phyloP scores from a whole-genome alignment of 37 sponge, comb jelly and placozoan species.

The Cliona cf. orientalis region DNA sequence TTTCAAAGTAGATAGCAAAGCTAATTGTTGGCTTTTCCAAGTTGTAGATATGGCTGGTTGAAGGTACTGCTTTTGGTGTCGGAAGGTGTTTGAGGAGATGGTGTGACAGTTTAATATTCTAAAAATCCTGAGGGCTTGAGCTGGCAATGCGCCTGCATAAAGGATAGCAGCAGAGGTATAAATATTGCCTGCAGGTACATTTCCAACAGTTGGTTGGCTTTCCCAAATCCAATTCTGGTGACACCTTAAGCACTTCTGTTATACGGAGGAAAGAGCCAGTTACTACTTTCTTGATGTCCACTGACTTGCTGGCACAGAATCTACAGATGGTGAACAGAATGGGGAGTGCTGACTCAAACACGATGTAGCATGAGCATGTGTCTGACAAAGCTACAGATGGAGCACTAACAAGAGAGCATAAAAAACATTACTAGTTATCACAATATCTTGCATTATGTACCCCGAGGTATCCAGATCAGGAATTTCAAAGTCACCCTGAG shows the following conservation, averaged over 20 bases:
- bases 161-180: slow-evolving; percentile 49
- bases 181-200: slow-evolving; percentile 56
- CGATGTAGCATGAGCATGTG: slow-evolving; percentile 1
- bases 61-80: slow-evolving; percentile 49
- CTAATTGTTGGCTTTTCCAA: slow-evolving; percentile 33
- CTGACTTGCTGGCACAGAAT: not conserved
- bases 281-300: slow-evolving; percentile 11
- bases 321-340: not conserved
- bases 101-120: slow-evolving; percentile 19
- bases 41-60: slow-evolving; percentile 15
- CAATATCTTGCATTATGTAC: not conserved
- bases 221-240: slow-evolving; percentile 23
- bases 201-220: slow-evolving; percentile 45
- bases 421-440: not conserved
- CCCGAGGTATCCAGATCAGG: not conserved
- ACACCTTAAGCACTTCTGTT: slow-evolving; percentile 21
- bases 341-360: slow-evolving; percentile 26
- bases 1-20: slow-evolving; percentile 3
- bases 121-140: slow-evolving; percentile 43
- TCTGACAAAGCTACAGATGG: not conserved
- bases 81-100: slow-evolving; percentile 36
- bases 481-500: not conserved
- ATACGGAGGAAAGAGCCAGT: slow-evolving; percentile 34
- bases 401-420: not conserved
- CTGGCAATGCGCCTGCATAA: slow-evolving; percentile 53